Evolutionary conservation across 2,113 vertebrate genomes (phyloP).

Genomic region (Sphyrna mokarran): DNA sequence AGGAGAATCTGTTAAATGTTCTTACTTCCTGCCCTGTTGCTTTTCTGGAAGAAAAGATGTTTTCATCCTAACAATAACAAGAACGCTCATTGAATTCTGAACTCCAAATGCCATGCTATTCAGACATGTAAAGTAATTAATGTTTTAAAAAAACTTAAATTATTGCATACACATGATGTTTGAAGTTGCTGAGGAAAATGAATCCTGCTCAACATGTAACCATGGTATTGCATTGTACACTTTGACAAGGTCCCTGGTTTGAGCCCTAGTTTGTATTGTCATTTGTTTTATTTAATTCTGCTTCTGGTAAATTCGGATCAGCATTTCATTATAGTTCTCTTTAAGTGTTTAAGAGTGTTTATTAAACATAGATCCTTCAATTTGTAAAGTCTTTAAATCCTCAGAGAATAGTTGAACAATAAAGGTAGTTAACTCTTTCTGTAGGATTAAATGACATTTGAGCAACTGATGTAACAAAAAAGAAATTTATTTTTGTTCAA

Average conservation of each 20-base stretch:
- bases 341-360: not conserved
- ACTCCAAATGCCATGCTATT: not conserved
- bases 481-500: not conserved
- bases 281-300: not conserved
- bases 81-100: not conserved
- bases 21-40: not conserved
- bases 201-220: not conserved
- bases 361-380: not conserved
- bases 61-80: not conserved
- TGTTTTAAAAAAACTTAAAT: not conserved
- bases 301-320: not conserved
- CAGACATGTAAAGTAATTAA: not conserved
- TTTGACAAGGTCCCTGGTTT: too few relatives aligned
- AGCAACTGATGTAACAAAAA: not conserved
- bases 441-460: not conserved
- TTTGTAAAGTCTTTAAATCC: not conserved
- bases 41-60: not conserved
- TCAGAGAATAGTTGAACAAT: not conserved
- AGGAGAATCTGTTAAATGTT: slow-evolving; percentile 1
- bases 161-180: not conserved
- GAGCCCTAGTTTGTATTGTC: not conserved
- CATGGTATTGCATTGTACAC: not conserved
- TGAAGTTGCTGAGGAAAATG: not conserved
- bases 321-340: not conserved
- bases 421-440: not conserved